Evolutionary conservation across 1,140 invertebrate genomes (phyloP), one percentile per base, ranked within the genome.

Genomic region (Dysdera silvatica): DNA sequence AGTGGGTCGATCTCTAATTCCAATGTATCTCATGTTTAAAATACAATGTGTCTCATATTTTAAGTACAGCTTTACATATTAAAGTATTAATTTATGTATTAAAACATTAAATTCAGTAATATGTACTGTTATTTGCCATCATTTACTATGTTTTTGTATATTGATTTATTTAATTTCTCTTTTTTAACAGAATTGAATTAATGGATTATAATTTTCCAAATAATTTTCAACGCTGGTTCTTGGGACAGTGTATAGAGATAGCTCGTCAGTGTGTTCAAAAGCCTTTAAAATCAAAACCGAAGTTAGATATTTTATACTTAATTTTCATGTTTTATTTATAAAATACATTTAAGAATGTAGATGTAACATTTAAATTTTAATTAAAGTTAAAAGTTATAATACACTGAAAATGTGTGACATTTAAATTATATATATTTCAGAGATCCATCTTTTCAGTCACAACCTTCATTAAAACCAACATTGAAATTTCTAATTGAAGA

Each of bases 191-290:
- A 41, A 71, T 84, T 18, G 65, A 75, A 82, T 55, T 74, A 75
- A 6, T 80, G 86, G 16, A 81, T 81, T 67, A 53, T 26, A 88
- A 87, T 75, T 84, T 87, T 66, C 84, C 87, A 18, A 73, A 77
- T 8, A 68, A 83, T 0, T 80, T 89, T 32, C 70, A 79, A 45
- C 75, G 80, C 0, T 85, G 82, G 71, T 80, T 88, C 48, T 67
- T 81, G 52, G 83, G 79, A 0, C 85, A 89, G 74, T 80, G 81
- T 1, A 79, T 76, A 52, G 87, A 89, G 76, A 81, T 86, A 60
- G 83, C 82, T 10, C 79, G 87, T 43, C 77, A 79, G 68, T 87
- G 86, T 75, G 83, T 87, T 1, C 83, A 87, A 71, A 80, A 85
- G 14, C 85, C 87, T 2, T 56, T 86, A 1, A 80, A 79, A 28